Evolutionary conservation across 2,888 invertebrate species (phyloP).

Genomic region (Sarcophaga caerulescens): DNA sequence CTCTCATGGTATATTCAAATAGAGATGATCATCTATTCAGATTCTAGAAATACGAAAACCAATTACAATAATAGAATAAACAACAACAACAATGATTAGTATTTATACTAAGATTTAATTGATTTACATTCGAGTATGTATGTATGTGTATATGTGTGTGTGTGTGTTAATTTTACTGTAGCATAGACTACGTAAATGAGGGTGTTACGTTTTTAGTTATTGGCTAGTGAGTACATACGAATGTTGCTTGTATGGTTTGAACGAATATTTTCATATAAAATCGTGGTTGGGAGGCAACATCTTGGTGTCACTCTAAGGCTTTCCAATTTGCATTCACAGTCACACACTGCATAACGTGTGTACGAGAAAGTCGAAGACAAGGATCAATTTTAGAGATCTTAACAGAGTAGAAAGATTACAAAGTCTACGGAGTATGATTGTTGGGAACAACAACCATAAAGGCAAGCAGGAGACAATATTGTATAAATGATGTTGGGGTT

Average conservation of each 20-base stretch:
- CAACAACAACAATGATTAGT: slow-evolving; percentile 72
- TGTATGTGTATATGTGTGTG: slow-evolving; percentile 18
- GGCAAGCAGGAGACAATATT: slow-evolving; percentile 20
- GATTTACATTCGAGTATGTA: slow-evolving; percentile 46
- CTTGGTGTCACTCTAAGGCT: slow-evolving; percentile 22
- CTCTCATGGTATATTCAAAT: slow-evolving; percentile 13
- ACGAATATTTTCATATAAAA: not conserved
- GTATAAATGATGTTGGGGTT: slow-evolving; percentile 8
- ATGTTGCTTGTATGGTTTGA: slow-evolving; percentile 2
- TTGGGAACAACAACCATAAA: slow-evolving; percentile 16
- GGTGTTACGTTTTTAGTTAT: slow-evolving; percentile 51
- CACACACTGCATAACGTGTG: not conserved
- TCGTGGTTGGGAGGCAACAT: slow-evolving; percentile 4
- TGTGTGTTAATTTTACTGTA: slow-evolving; percentile 5
- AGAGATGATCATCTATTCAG: slow-evolving; percentile 72
- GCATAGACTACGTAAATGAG: slow-evolving; percentile 44
- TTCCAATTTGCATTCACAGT: slow-evolving; percentile 15
- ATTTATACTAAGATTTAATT: slow-evolving; percentile 65
- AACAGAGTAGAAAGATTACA: slow-evolving; percentile 49
- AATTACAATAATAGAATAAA: slow-evolving; percentile 10
- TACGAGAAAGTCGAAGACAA: slow-evolving; percentile 50
- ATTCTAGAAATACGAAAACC: slow-evolving; percentile 5
- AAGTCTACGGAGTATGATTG: slow-evolving; percentile 50
- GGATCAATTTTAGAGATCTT: slow-evolving; percentile 55
- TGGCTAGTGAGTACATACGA: not conserved